Evolutionary conservation across 2,888 invertebrate species (phyloP).

Genomic region (Tiliacea aurago): DNA sequence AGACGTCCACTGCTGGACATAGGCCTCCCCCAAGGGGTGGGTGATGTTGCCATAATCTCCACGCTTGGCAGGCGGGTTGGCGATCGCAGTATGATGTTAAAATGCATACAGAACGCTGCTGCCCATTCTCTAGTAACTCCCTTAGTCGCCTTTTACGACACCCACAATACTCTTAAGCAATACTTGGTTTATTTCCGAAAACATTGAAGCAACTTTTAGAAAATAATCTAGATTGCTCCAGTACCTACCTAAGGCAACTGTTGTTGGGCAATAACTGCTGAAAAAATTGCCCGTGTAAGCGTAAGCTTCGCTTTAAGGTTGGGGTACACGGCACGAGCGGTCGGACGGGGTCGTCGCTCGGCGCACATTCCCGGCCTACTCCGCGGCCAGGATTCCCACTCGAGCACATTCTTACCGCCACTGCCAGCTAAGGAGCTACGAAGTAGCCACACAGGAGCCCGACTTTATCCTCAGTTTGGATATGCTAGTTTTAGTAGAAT

Average conservation of each 20-base stretch:
- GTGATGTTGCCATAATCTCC: no score
- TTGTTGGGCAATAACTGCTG: neutral
- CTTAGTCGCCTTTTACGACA: no score
- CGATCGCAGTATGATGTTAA: no score
- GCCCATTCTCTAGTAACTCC: no score
- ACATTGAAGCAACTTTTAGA: neutral
- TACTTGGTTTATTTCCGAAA: neutral
- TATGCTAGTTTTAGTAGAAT: conserved; percentile 33
- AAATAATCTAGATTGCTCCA: neutral
- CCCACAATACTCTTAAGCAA: no score
- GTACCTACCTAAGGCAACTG: neutral
- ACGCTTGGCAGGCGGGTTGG: no score
- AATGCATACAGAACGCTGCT: no score
- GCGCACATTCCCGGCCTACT: conserved; percentile 75
- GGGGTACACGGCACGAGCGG: conserved; percentile 67
- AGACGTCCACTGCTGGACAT: no score
- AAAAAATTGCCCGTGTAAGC: conserved; percentile 29
- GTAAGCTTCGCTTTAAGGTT: conserved; percentile 41
- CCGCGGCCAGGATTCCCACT: conserved; percentile 80
- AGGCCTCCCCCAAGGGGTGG: no score
- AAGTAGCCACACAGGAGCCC: conserved; percentile 52
- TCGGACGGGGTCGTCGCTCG: conserved; percentile 82
- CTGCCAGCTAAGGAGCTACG: conserved; percentile 71
- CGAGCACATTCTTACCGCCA: conserved; percentile 81
- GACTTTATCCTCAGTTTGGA: conserved; percentile 32